Base-by-base conservation (phyloP, 2,797 vertebrate species). In the Eleutherodactylus coqui region DNA sequence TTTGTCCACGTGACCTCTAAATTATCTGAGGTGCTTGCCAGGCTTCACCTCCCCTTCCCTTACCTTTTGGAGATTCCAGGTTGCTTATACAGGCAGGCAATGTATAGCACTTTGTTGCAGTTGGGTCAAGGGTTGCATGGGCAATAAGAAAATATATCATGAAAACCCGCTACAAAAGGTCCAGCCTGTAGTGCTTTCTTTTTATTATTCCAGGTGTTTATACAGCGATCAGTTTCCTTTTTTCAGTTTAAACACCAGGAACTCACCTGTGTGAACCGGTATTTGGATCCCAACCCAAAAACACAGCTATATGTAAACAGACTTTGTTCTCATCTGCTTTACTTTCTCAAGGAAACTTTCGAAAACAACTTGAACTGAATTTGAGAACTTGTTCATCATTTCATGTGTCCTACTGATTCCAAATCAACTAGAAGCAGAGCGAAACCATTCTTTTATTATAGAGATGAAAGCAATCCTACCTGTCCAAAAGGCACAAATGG, bases 401-500 rank as follows among this genome's bases (percentile, higher is more conserved):
- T 38, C 27, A 38, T n/a, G 5, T 27, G 29, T 64, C 6, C 11
- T 14, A 75, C 13, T 55, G 34, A 38, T 36, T 67, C 67, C 36
- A 41, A 38, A 38, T 3, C 67, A 69, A 19, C 6, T 19, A 67
- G 14, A 17, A 64, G 32, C 17, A 36, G 32, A 36, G 21, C 17
- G 29, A 4, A 19, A 13, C 2, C 32, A 62, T 4, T 34, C 32
- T 16, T 27, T 6, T 36, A 79, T 14, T 45, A 79, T 47, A 41
- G 4, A 43, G 9, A 32, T 38, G 21, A 77, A 32, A 5, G 19
- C 24, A 49, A 85, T 29, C 34, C 7, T 94, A 99, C 98, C 97
- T 99, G 98, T 89, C 98, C 97, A 91, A 99, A 99, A 88, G 97
- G 96, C 87, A 99, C 90, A 92, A 99, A 99, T 43, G 98, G 98